phyloP scores from a whole-genome alignment of 2,113 vertebrate genomes.

The Syngnathoides biaculeatus region DNA sequence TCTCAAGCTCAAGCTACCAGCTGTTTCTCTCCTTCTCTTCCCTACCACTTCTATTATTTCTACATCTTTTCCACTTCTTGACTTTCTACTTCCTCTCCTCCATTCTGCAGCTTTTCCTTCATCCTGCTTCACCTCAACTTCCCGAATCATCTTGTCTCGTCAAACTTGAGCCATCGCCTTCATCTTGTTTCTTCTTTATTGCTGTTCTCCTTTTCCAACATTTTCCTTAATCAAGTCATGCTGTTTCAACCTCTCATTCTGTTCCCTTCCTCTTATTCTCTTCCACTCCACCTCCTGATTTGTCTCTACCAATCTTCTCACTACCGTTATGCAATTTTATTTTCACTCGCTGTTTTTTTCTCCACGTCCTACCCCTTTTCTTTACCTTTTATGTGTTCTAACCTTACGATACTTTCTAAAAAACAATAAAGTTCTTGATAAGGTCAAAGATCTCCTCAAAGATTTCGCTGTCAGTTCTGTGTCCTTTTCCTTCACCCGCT shows the following conservation, averaged over 20 bases:
- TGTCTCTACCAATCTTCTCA: too few species aligned
- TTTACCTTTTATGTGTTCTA: not conserved
- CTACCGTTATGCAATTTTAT: not conserved
- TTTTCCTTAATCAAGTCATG: too few species aligned
- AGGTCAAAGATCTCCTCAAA: not conserved
- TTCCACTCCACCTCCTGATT: too few species aligned
- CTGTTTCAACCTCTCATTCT: too few species aligned
- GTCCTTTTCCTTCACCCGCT: slow-evolving; percentile 5
- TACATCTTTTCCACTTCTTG: too few species aligned
- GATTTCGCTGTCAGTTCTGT: not conserved
- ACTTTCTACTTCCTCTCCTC: too few species aligned
- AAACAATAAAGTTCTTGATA: not conserved
- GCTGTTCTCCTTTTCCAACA: too few species aligned
- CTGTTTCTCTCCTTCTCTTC: slow-evolving; percentile 14
- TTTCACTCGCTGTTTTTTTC: not conserved
- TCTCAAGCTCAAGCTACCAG: slow-evolving; percentile 15
- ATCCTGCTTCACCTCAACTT: too few species aligned
- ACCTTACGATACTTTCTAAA: not conserved
- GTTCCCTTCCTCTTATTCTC: too few species aligned
- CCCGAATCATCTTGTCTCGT: too few species aligned
- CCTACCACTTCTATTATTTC: not conserved
- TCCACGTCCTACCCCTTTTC: not conserved
- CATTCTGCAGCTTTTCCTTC: too few species aligned
- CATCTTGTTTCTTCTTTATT: not conserved
- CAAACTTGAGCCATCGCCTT: not conserved